Evolutionary conservation across 2,113 vertebrate genomes (phyloP).

Genomic region (Pungitius pungitius): DNA sequence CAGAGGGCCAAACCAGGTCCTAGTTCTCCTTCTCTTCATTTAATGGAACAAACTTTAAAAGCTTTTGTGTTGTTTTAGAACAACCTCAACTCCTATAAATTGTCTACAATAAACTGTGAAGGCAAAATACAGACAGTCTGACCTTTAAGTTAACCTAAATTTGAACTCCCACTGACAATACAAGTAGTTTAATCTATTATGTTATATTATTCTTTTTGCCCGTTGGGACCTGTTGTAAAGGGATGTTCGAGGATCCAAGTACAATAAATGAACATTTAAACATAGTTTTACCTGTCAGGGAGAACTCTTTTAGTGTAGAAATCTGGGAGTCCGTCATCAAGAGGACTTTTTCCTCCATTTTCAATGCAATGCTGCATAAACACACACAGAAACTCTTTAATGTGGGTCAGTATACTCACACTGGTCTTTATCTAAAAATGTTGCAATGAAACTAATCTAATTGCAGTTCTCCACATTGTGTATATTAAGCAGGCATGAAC

Average conservation of each 20-base stretch:
- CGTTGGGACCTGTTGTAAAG: neutral
- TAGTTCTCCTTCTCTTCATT: no score
- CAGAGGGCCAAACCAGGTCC: neutral
- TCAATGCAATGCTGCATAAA: constrained; percentile 78
- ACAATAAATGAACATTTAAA: no score
- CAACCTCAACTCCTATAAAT: neutral
- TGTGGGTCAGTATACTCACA: constrained; percentile 22
- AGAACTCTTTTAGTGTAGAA: constrained; percentile 87
- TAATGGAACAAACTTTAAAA: no score
- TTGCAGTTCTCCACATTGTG: constrained; percentile 49
- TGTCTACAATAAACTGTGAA: neutral
- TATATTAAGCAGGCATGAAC: constrained; percentile 48
- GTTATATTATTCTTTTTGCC: neutral
- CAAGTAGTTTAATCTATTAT: neutral
- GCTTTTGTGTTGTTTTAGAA: neutral
- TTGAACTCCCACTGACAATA: neutral
- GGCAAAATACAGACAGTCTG: neutral
- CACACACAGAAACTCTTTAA: constrained; percentile 24
- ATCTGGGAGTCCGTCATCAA: constrained; percentile 88
- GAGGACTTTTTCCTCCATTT: constrained; percentile 82
- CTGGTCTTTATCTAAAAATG: constrained; percentile 51
- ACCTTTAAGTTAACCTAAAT: neutral
- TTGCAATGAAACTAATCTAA: constrained; percentile 62
- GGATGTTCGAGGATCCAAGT: neutral
- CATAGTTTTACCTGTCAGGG: constrained; percentile 80